These are phyloP conservation scores for Micrasema longulum DNA, from an alignment of 1,140 invertebrate genomes.

Conservation along the genomic window DNA sequence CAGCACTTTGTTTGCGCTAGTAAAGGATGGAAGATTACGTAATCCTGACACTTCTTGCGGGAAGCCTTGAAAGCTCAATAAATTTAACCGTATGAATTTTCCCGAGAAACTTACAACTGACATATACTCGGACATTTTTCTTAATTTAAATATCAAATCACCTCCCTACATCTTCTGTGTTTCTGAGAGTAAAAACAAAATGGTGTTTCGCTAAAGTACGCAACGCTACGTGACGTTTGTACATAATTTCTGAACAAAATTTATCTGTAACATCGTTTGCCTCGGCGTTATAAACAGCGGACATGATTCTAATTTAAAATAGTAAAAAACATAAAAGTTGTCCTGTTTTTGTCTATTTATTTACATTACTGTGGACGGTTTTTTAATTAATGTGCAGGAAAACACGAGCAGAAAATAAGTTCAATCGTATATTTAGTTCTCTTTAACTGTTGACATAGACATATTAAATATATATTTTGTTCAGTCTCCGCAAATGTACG, in stretches of 20 bases:
- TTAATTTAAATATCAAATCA: constrained; percentile 45
- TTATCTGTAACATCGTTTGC: constrained; percentile 19
- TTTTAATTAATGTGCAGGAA: too few relatives aligned
- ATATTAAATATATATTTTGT: too few relatives aligned
- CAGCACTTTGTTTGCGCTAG: neutral
- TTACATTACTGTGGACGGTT: too few relatives aligned
- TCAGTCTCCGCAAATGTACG: too few relatives aligned
- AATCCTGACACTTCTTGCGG: constrained; percentile 9
- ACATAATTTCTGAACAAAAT: constrained; percentile 3
- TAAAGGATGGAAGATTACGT: neutral
- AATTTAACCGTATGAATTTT: neutral
- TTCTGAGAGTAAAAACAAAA: constrained; percentile 19
- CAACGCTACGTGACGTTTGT: constrained; percentile 8
- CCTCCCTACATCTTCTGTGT: neutral
- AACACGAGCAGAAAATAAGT: too few relatives aligned
- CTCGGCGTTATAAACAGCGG: too few relatives aligned
- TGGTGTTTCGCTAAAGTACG: constrained; percentile 19
- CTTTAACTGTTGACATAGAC: too few relatives aligned
- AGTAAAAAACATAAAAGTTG: too few relatives aligned
- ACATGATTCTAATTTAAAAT: too few relatives aligned
- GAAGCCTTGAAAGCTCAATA: neutral
- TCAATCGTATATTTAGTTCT: too few relatives aligned
- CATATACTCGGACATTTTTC: constrained; percentile 32
- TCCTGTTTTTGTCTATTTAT: too few relatives aligned
- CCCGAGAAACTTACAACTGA: constrained; percentile 15